Conservation (phyloP, 2,113 vertebrate species). For the Clarias batrachus region DNA sequence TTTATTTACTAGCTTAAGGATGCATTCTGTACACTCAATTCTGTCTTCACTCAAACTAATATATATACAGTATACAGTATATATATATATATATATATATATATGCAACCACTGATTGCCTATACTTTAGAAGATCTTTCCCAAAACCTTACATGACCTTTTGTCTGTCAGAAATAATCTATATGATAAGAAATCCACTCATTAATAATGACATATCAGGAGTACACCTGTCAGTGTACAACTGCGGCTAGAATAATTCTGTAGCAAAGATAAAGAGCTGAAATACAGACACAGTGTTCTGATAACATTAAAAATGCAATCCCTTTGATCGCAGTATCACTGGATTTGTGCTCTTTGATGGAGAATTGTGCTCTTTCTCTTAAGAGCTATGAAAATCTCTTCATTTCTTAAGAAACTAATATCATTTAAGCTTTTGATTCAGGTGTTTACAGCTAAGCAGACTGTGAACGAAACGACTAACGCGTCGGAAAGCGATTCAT, state of each 20-base stretch:
- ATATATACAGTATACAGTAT: too few species aligned
- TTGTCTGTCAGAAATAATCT: conserved; percentile 5
- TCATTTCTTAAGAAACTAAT: background rate
- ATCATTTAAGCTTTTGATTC: background rate
- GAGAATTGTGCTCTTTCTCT: background rate
- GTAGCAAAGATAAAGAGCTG: background rate
- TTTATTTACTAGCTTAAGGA: background rate
- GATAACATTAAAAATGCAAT: background rate
- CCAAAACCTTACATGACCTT: background rate
- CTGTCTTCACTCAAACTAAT: background rate
- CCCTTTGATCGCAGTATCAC: background rate
- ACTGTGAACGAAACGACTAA: background rate
- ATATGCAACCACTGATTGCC: background rate
- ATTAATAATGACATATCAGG: conserved; percentile 20
- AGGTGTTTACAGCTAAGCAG: conserved; percentile 7
- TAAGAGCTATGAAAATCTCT: background rate
- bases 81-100: too few species aligned
- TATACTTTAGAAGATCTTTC: background rate
- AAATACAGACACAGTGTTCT: background rate
- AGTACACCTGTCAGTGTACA: background rate
- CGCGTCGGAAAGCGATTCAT: background rate
- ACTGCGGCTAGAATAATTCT: conserved; percentile 18
- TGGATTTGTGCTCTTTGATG: background rate
- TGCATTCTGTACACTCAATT: background rate
- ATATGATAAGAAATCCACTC: conserved; percentile 19